Percentiles rank a stretch among this genome's conserved stretches.
These are phyloP conservation scores for Galerucella pusilla DNA, from an alignment of 2,888 invertebrate genomes.

Conservation along the genomic window DNA sequence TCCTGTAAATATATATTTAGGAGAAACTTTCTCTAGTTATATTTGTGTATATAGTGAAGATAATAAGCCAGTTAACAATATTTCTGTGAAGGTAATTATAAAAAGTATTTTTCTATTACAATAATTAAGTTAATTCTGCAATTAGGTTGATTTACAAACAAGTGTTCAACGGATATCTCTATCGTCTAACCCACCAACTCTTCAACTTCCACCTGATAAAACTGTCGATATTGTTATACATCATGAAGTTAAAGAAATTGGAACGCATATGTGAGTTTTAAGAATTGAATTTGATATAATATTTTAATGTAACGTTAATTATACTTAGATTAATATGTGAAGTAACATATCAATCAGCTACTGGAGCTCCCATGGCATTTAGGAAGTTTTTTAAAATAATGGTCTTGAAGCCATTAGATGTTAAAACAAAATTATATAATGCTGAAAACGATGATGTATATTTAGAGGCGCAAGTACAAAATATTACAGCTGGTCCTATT, in stretches of 20 bases:
- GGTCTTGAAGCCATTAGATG: slow-evolving; percentile 97
- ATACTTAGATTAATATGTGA: slow-evolving; percentile 89
- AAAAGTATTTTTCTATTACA: neutral
- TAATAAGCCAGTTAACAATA: slow-evolving; percentile 82
- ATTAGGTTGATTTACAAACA: slow-evolving; percentile 91
- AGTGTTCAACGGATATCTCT: slow-evolving; percentile 88
- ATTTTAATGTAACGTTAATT: neutral
- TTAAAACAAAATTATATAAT: slow-evolving; percentile 98
- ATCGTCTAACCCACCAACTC: slow-evolving; percentile 73
- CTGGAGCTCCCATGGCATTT: slow-evolving; percentile 83
- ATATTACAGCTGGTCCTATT: slow-evolving; percentile 92
- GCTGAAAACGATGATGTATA: slow-evolving; percentile 85
- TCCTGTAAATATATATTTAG: slow-evolving; percentile 97
- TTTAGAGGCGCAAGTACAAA: slow-evolving; percentile 83
- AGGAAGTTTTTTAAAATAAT: slow-evolving; percentile 98
- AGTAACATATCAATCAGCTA: slow-evolving; percentile 86
- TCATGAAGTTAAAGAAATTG: slow-evolving; percentile 99
- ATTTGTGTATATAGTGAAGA: slow-evolving; percentile 98
- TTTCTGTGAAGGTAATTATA: slow-evolving; percentile 78
- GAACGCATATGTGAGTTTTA: slow-evolving; percentile 89
- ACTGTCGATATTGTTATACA: slow-evolving; percentile 96
- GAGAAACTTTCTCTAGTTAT: slow-evolving; percentile 98
- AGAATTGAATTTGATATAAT: slow-evolving; percentile 2
- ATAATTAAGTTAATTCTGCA: slow-evolving; percentile 18
- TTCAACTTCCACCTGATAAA: slow-evolving; percentile 78